Evolutionary conservation across 2,888 invertebrate species (phyloP).

Genomic region (Athetis lepigone): DNA sequence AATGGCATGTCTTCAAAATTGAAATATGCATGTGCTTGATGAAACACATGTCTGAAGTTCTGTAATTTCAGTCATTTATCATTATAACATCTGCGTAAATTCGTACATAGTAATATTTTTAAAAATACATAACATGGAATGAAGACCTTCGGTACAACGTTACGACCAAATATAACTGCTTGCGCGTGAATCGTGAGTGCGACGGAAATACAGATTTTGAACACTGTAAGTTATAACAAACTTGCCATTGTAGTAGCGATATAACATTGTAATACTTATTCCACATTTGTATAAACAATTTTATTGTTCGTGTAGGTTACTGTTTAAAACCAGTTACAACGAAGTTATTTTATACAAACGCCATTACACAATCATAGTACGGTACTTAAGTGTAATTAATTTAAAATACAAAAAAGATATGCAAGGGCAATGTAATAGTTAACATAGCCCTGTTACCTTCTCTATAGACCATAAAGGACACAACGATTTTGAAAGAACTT

Average conservation of each 20-base stretch:
- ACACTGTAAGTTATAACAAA: constrained; percentile 31
- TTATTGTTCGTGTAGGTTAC: constrained; percentile 13
- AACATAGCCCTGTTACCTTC: constrained; percentile 1
- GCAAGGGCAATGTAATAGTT: constrained; percentile 12
- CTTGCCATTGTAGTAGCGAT: constrained; percentile 26
- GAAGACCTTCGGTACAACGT: constrained; percentile 19
- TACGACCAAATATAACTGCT: constrained; percentile 1
- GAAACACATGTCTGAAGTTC: not conserved
- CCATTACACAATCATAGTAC: not conserved
- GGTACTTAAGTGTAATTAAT: not conserved
- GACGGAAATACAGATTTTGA: constrained; percentile 41
- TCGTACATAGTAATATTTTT: not conserved
- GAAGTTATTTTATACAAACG: constrained; percentile 13
- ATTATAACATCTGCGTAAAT: constrained; percentile 9
- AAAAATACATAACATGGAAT: not conserved
- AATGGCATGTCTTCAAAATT: not conserved
- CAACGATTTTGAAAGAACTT: constrained; percentile 5
- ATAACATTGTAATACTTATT: constrained; percentile 34
- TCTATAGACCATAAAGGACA: constrained; percentile 8
- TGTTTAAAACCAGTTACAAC: constrained; percentile 14
- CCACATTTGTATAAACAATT: constrained; percentile 43
- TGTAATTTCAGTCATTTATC: constrained; percentile 2
- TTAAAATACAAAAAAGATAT: constrained; percentile 7
- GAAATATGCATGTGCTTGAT: not conserved
- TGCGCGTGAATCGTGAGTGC: not conserved